Evolutionary conservation across 2,113 vertebrate species (phyloP).

Genomic region (Rhabdornis inornatus): DNA sequence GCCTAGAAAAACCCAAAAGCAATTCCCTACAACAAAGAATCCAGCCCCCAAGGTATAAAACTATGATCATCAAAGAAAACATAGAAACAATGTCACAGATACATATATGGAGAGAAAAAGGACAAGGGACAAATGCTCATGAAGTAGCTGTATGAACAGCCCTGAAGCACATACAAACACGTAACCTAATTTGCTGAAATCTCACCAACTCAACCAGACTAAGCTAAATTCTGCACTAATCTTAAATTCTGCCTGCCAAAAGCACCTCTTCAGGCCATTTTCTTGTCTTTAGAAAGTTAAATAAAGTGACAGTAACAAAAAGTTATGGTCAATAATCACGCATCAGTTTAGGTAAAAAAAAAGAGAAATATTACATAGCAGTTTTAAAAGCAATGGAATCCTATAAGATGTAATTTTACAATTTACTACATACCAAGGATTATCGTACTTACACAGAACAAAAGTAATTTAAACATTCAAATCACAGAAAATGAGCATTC

Average conservation of each 20-base stretch:
- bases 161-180: not conserved
- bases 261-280: not conserved
- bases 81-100: not conserved
- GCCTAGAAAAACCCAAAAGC: not conserved
- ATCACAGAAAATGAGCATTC: constrained; percentile 12
- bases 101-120: not conserved
- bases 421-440: not conserved
- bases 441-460: not conserved
- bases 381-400: not conserved
- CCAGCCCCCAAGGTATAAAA: not conserved
- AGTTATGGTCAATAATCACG: not conserved
- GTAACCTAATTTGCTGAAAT: not conserved
- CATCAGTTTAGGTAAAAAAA: not conserved
- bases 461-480: not conserved
- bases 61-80: not conserved
- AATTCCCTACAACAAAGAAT: not conserved
- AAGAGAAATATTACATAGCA: not conserved
- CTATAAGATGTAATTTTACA: not conserved
- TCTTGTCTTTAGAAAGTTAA: not conserved
- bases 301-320: not conserved
- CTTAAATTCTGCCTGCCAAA: not conserved
- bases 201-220: not conserved
- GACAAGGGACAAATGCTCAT: not conserved
- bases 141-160: not conserved
- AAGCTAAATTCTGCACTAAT: not conserved